phyloP scores from a whole-genome alignment of 1,140 invertebrate species.

The Heterodera schachtii region DNA sequence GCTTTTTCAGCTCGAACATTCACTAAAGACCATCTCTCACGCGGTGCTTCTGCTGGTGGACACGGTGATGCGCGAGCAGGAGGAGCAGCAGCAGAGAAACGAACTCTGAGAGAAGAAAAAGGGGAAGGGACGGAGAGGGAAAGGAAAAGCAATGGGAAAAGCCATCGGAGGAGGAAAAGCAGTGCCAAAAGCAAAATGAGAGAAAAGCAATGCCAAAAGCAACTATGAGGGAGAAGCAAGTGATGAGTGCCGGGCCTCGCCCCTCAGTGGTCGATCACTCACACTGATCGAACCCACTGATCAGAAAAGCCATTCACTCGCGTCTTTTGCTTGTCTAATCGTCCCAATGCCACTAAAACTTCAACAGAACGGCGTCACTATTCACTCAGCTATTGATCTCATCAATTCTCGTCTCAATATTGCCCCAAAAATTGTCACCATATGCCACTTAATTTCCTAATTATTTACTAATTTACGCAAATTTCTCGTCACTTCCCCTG shows the following conservation, averaged over 20 bases:
- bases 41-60: slow-evolving; percentile 52
- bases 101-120: slow-evolving; percentile 23
- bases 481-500: not conserved
- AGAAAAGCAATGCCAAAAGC: too few species aligned
- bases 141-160: not conserved
- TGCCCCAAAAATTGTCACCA: not conserved
- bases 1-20: slow-evolving; percentile 43
- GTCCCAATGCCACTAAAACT: too few species aligned
- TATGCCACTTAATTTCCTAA: not conserved
- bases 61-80: slow-evolving; percentile 51
- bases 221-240: too few species aligned
- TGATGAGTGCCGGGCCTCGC: too few species aligned
- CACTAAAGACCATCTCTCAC: slow-evolving; percentile 53
- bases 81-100: slow-evolving; percentile 25
- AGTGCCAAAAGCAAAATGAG: too few species aligned
- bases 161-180: not conserved
- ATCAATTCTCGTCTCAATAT: not conserved
- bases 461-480: not conserved
- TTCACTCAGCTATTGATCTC: not conserved
- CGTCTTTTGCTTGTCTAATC: too few species aligned
- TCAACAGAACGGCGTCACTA: too few species aligned
- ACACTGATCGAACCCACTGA: too few species aligned
- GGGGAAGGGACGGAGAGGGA: not conserved
- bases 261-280: too few species aligned
- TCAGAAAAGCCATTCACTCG: too few species aligned